Percentiles rank a stretch among this genome's conserved stretches.
phyloP scores from a whole-genome alignment of 1,140 invertebrate genomes.

The Leptinotarsa lineolata region DNA sequence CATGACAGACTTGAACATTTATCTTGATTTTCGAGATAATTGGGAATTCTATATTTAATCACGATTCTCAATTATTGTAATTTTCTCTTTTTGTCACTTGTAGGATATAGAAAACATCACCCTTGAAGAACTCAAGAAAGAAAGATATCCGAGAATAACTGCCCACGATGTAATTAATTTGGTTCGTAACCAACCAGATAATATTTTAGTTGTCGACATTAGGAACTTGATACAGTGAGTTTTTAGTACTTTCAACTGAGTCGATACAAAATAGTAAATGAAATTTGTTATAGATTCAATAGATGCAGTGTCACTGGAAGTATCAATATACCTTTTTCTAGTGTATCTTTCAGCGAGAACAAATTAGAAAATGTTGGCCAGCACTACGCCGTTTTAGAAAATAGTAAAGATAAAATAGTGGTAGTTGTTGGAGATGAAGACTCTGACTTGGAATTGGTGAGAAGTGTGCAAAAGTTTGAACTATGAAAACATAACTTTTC shows the following conservation, averaged over 20 bases:
- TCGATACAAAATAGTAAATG: neutral
- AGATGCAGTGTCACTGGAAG: conserved; percentile 76
- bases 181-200: conserved; percentile 66
- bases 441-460: conserved; percentile 75
- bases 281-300: conserved; percentile 64
- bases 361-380: conserved; percentile 66
- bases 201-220: conserved; percentile 78
- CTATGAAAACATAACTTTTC: conserved; percentile 11
- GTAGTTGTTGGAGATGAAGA: conserved; percentile 79
- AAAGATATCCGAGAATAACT: conserved; percentile 82
- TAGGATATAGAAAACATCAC: conserved; percentile 75
- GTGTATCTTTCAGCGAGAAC: conserved; percentile 70
- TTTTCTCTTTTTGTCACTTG: conserved; percentile 35
- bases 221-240: conserved; percentile 72
- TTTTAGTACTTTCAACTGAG: conserved; percentile 5
- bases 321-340: conserved; percentile 84
- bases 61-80: neutral
- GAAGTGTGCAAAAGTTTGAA: neutral
- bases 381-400: conserved; percentile 64
- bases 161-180: conserved; percentile 81
- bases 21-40: neutral
- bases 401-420: conserved; percentile 68
- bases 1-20: too few species aligned
- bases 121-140: conserved; percentile 69
- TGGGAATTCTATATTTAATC: too few species aligned